Conservation (phyloP, 1,140 invertebrate species). For the Coboldia fuscipes region DNA sequence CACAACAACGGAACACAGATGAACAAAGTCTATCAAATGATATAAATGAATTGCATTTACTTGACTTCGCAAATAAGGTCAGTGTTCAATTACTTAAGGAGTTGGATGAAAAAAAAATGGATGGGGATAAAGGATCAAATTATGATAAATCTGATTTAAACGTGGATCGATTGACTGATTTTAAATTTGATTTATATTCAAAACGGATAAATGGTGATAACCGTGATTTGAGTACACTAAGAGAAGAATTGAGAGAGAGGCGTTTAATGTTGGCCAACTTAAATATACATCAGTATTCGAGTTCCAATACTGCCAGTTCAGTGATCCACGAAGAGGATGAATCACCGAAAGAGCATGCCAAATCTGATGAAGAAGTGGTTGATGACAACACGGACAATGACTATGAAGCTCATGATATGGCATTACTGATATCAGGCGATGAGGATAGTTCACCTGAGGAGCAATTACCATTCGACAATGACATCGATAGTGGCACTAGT, state of each 20-base stretch:
- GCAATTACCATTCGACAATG: no score
- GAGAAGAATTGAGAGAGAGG: conserved; percentile 28
- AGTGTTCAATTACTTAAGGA: conserved; percentile 49
- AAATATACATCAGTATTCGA: not conserved
- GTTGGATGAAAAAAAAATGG: conserved; percentile 37
- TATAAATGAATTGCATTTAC: conserved; percentile 32
- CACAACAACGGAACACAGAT: not conserved
- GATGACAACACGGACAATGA: not conserved
- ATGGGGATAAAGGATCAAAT: not conserved
- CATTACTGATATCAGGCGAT: conserved; percentile 1
- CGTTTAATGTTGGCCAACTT: conserved; percentile 22
- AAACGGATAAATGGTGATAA: conserved; percentile 30
- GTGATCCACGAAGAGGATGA: not conserved
- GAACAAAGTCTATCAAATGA: conserved; percentile 1
- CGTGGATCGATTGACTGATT: no score
- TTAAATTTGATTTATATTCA: conserved; percentile 31
- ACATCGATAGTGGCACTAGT: no score
- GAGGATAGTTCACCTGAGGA: not conserved
- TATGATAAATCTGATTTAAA: no score
- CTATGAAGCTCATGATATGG: not conserved
- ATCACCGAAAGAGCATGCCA: not conserved
- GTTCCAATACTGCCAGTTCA: not conserved
- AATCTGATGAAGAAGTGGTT: not conserved
- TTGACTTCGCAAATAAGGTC: conserved; percentile 54
- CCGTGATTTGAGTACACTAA: conserved; percentile 29